Evolutionary conservation across 2,797 vertebrate species (phyloP).

Genomic region (Mergus octosetaceus): DNA sequence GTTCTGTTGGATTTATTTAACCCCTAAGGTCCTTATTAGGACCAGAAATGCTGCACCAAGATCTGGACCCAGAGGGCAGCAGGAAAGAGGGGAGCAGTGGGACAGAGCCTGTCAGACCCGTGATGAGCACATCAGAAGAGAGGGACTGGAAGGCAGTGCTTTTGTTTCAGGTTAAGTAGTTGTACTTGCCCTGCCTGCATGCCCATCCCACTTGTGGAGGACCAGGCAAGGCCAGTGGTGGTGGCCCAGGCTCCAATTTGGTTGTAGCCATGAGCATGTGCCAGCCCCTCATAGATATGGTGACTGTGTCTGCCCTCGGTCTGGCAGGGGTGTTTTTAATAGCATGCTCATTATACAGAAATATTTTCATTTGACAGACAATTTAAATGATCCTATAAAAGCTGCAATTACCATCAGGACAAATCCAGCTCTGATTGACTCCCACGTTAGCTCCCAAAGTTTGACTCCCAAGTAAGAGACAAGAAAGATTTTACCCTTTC

Average conservation of each 20-base stretch:
- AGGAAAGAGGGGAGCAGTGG: conserved; percentile 3
- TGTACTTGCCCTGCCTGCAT: neutral
- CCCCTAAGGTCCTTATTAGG: conserved; percentile 40
- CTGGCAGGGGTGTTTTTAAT: conserved; percentile 67
- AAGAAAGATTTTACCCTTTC: conserved; percentile 21
- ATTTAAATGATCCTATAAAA: conserved; percentile 70
- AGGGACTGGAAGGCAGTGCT: neutral
- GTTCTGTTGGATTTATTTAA: conserved; percentile 64
- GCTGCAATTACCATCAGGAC: conserved; percentile 70
- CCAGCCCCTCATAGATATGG: conserved; percentile 34
- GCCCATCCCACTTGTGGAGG: neutral
- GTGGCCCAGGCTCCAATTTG: neutral
- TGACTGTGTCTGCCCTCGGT: conserved; percentile 48
- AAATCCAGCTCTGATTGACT: conserved; percentile 69
- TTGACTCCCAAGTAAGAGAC: conserved; percentile 25
- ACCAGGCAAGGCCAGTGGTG: neutral
- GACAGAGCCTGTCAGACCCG: conserved; percentile 14
- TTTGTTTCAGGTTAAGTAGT: neutral
- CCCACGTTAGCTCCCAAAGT: conserved; percentile 53
- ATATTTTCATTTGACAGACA: conserved; percentile 73
- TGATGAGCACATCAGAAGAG: conserved; percentile 72
- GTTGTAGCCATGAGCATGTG: neutral
- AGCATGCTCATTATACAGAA: conserved; percentile 70
- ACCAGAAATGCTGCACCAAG: conserved; percentile 50
- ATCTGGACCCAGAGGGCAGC: neutral